Conservation (phyloP, 1,140 invertebrate species). For the Apis cerana region DNA sequence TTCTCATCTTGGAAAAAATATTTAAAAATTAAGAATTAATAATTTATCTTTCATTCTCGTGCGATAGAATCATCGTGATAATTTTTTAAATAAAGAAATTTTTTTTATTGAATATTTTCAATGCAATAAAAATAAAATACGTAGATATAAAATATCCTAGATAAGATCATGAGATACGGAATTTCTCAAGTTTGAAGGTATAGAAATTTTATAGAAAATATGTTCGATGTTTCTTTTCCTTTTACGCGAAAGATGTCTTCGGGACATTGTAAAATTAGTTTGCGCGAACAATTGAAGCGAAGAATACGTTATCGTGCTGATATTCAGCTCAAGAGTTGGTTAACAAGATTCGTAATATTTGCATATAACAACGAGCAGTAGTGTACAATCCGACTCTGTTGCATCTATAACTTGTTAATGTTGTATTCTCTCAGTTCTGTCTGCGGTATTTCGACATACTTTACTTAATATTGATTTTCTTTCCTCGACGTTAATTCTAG, state of each 20-base stretch:
- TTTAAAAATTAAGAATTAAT: background rate
- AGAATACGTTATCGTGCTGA: background rate
- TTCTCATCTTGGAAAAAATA: background rate
- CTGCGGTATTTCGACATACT: background rate
- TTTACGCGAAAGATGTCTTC: background rate
- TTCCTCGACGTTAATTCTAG: background rate
- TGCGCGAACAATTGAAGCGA: background rate
- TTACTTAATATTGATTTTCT: background rate
- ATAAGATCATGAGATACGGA: too few relatives aligned
- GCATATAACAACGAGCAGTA: background rate
- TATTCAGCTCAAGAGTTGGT: background rate
- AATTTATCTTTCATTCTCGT: background rate
- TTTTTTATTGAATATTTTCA: too few relatives aligned
- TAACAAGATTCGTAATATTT: constrained; percentile 11
- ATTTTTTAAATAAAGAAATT: too few relatives aligned
- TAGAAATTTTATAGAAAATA: too few relatives aligned
- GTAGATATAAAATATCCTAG: too few relatives aligned
- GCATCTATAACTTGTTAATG: constrained; percentile 14
- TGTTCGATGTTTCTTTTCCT: too few relatives aligned
- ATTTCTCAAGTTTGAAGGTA: too few relatives aligned
- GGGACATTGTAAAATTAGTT: background rate
- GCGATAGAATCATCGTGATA: too few relatives aligned
- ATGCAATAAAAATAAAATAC: too few relatives aligned
- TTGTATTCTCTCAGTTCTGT: background rate
- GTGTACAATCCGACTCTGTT: background rate